Base-by-base conservation (phyloP, 2,888 invertebrate species). In the Eumacrocentrus americanus region DNA sequence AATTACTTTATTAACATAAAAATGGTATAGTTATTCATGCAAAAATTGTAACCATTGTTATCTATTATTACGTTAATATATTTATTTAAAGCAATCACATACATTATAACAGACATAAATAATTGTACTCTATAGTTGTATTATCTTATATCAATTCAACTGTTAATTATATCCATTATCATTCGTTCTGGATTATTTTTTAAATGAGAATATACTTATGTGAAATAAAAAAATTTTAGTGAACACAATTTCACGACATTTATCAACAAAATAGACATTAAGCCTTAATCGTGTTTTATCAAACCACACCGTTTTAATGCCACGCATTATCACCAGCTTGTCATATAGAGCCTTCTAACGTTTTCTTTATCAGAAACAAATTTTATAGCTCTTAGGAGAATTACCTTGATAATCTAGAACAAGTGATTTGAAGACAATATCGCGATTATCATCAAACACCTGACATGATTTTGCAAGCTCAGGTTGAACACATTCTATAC, bases 11-110 rank as follows among this genome's bases (percentile, higher is more conserved):
- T 29, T 50, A 34, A 29, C n/a, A n/a, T n/a, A n/a, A n/a, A n/a
- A n/a, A n/a, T n/a, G n/a, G n/a, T n/a, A n/a, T n/a, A n/a, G n/a
- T n/a, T 50, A 35, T 18, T 50, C 50, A 50, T 50, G 50, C 50
- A 34, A 53, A 50, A 16, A 25, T 47, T 58, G 60, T 60, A 52
- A 63, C 59, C 58, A 66, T 2, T 37, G 25, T 47, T 47, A 14
- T 46, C 20, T 47, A 55, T 60, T 50, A 11, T 44, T 58, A 58
- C 62, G 64, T 66, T 65, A 60, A 61, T 71, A 69, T 74, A 71
- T 78, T 78, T 77, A 75, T 75, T 78, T 72, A 70, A 78, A 73
- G 75, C 73, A 70, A 74, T 73, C 71, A 73, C 74, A 72, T 76
- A 77, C 73, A 78, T 75, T 70, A 50, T 76, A 76, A 75, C 76